Base-by-base conservation (phyloP, 2,888 invertebrate species). In the Hydraecia micacea region DNA sequence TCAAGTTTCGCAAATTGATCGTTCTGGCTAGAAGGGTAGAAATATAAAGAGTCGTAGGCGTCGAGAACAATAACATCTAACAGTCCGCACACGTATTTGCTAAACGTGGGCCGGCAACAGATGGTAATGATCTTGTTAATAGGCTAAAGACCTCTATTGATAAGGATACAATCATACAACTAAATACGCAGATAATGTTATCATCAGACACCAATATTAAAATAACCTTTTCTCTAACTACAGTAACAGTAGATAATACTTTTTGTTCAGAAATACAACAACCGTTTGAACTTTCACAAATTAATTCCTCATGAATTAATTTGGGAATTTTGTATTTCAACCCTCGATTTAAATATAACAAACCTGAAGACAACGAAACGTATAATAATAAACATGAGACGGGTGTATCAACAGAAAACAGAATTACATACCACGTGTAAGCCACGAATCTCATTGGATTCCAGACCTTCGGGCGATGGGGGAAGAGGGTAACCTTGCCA, bases 401-500 rank as follows among this genome's bases (percentile, higher is more conserved):
- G 62, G 67, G 46, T 76, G 73, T 82, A 83, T 77, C 73, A 80
- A 74, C 67, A 81, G 65, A 79, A 85, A 79, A 72, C 76, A 78
- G 32, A 81, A 83, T 81, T 72, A 76, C 46, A 83, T 49, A 82
- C 82, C 85, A 87, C 83, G 87, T 87, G 89, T 86, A 88, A 77
- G 81, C 77, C 66, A 87, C 75, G 60, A 81, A 87, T 86, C 86
- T 89, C 88, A 87, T 85, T 85, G 86, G 85, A 88, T 86, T 85
- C 83, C 82, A 87, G 85, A 87, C 87, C 86, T 83, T 85, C 85
- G 77, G 83, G 75, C 80, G 84, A 81, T 73, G 86, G 82, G 78
- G 75, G 78, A 49, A 68, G 89, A 85, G 86, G 87, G 89, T 89
- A 93, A 92, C 93, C 93, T 93, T 92, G 93, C 90, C 90, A 87